Base-by-base conservation (phyloP, 2,113 vertebrate species). In the Bubo scandiacus region DNA sequence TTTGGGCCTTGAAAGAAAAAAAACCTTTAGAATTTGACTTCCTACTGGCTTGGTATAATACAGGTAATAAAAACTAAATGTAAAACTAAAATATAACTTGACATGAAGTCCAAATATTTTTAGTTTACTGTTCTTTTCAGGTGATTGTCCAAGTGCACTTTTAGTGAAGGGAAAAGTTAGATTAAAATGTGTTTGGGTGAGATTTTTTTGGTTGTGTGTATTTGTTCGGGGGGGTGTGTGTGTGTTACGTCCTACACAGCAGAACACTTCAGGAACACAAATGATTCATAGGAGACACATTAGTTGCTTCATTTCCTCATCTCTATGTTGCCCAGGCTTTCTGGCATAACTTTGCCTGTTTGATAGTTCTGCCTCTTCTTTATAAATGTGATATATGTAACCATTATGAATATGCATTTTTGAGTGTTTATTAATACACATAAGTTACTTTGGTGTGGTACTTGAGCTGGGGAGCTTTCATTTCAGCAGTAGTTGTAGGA, bases 11-110 rank as follows among this genome's bases (percentile, higher is more conserved):
- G 92, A 99, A 80, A 86, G 99, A 99, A 80, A 98, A 99, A 89
- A 98, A 99, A 34, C 98, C 97, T 21, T 91, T 99, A 83, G 97
- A 96, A 78, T 98, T 98, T 58, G 98, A 99, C 96, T 99, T 99
- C 67, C 96, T 99, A 32, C 51, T 99, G 86, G 96, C 98, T 34
- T 98, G 98, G 98, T 70, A 97, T 94, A 94, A 75, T 66, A 59
- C 97, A 98, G 99, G 99, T 99, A 98, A 90, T 77, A 43, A 94
- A 22, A 89, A 47, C 18, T 71, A 55, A 55, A 38, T 23, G 6
- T 38, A 66, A 47, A 82, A 52, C n/a, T 68, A 72, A 59, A 73
- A 85, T 40, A 5, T 23, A 87, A 70, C n/a, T 83, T 83, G 59
- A 20, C 43, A 4, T 27, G 15, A 84, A 79, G 42, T 81, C 30